Base-by-base conservation (phyloP, 2,113 vertebrate genomes). In the Sylvilagus bachmani region DNA sequence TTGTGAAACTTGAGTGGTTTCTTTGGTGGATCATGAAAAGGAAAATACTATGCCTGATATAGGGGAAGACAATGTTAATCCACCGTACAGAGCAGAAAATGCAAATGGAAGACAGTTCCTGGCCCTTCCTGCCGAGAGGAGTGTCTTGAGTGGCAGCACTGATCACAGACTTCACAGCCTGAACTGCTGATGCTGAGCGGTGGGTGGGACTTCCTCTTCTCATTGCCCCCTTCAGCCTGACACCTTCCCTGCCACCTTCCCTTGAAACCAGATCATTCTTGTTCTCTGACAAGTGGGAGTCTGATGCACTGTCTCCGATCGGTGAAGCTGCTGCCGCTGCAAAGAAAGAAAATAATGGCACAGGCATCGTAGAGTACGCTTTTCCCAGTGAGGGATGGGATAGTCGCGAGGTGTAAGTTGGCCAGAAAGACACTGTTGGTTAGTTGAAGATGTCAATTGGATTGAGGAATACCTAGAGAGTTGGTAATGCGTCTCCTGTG, bases 81-180 rank as follows among this genome's bases (percentile, higher is more conserved):
- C 51, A 22, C 86, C 82, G 81, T 58, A 51, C 66, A 36, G 33
- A 89, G 51, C n/a, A 38, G 27, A 90, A 95, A 92, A 66, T 17
- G 69, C 6, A 21, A 77, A 25, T 1, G 67, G 53, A n/a, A 53
- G 36, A 5, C 70, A 53, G 6, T 78, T 67, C 78, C 33, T 61
- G 58, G 24, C n/a, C 22, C 4, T 92, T 53, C 79, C 70, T 83
- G n/a, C 66, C 55, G 24, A 86, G n/a, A 66, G 19, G 49, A 58
- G 6, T 69, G 22, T 67, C 73, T 11, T 90, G 51, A 69, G 44
- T 24, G 55, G 38, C 66, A 74, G 36, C 58, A 5, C 82, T 58
- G 49, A 70, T 51, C 27, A 62, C 51, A 62, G 36, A 62, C 27
- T 69, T 58, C 17, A 51, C 25, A 38, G 14, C 9, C 11, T 10